phyloP scores from a whole-genome alignment of 2,888 invertebrate genomes.

The Scotopteryx bipunctaria region DNA sequence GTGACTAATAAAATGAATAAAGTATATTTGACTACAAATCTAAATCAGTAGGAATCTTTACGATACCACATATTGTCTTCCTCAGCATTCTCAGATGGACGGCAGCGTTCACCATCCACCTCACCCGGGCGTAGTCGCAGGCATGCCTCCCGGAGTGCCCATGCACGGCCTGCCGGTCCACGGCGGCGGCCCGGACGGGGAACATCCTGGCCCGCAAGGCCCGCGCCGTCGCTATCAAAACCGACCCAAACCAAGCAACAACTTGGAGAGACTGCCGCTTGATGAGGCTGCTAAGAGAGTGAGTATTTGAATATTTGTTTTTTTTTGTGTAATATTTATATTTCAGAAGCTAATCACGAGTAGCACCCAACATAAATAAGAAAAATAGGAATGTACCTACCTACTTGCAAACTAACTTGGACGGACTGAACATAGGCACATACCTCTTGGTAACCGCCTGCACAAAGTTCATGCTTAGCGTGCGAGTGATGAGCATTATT shows the following conservation, averaged over 20 bases:
- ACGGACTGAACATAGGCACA: too few relatives aligned
- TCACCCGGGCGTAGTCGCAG: conserved; percentile 53
- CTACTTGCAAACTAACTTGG: too few relatives aligned
- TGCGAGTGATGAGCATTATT: too few relatives aligned
- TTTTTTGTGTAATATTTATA: too few relatives aligned
- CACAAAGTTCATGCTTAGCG: too few relatives aligned
- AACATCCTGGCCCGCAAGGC: conserved; percentile 64
- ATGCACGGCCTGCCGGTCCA: conserved; percentile 72
- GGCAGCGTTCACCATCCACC: conserved; percentile 64
- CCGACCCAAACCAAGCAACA: conserved; percentile 70
- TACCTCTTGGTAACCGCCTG: too few relatives aligned
- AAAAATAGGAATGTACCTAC: too few relatives aligned
- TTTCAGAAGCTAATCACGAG: too few relatives aligned
- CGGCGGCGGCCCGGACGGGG: conserved; percentile 71
- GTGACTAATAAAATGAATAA: too few relatives aligned
- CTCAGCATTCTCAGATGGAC: conserved; percentile 61
- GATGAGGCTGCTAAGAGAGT: conserved; percentile 88
- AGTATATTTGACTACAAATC: too few relatives aligned
- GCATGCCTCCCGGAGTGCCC: conserved; percentile 41
- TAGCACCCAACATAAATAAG: too few relatives aligned
- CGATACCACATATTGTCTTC: neutral
- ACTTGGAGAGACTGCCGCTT: conserved; percentile 84
- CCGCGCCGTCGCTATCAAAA: conserved; percentile 73
- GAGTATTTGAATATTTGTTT: neutral
- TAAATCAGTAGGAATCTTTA: too few relatives aligned